These are phyloP conservation scores for Azorinus chamasolen DNA, from an alignment of 2,888 invertebrate genomes.

Conservation along the genomic window DNA sequence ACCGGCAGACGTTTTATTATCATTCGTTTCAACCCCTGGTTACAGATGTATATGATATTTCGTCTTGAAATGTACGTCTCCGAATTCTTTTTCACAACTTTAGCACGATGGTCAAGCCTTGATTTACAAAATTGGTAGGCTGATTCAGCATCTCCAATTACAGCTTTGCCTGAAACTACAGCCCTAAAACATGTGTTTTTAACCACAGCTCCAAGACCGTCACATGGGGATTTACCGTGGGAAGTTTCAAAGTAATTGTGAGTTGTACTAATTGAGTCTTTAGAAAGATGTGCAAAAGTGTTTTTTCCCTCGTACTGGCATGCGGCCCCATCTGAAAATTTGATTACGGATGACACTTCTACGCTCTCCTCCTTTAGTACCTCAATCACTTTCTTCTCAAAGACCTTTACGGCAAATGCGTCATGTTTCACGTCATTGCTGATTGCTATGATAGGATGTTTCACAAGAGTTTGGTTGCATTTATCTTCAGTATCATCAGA, in stretches of 20 bases:
- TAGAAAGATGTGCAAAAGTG: too few species aligned
- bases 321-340: conserved; percentile 10
- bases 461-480: too few species aligned
- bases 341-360: background rate
- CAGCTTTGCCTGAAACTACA: conserved; percentile 17
- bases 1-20: too few species aligned
- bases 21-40: too few species aligned
- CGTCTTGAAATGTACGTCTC: too few species aligned
- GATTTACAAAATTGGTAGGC: conserved; percentile 18
- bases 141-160: conserved; percentile 30
- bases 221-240: conserved; percentile 34
- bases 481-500: background rate
- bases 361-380: background rate
- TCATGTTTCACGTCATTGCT: conserved; percentile 42
- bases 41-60: too few species aligned
- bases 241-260: conserved; percentile 41
- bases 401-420: conserved; percentile 7
- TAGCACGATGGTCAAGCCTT: background rate
- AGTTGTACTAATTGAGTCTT: background rate
- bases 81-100: background rate
- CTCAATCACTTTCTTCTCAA: conserved; percentile 19
- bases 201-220: conserved; percentile 21
- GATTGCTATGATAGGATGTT: conserved; percentile 36
- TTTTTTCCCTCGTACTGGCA: too few species aligned
- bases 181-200: conserved; percentile 37